Base-by-base conservation (phyloP, 2,888 invertebrate genomes). In the Abrostola tripartita region DNA sequence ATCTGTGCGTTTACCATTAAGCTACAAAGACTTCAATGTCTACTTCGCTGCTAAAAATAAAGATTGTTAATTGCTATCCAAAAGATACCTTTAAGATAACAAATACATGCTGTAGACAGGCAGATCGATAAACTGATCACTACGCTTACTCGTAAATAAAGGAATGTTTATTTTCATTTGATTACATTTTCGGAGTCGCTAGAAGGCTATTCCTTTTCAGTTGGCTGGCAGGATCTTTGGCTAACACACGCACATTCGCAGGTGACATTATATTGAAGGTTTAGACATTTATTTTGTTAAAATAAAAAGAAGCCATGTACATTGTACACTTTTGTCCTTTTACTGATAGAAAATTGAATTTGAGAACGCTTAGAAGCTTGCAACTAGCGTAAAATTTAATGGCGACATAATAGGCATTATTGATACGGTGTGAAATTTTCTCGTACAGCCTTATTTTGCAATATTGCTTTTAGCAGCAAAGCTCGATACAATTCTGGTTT, bases 391-490 rank as follows among this genome's bases (percentile, higher is more conserved):
- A 76, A 54, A 52, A 57, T 42, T 40, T 38, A 51, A 62, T 61
- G 35, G 12, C 37, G 42, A 41, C 42, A 14, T 9, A 47, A 8
- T 41, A 47, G 42, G 56, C 37, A 40, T 54, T 49, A 53, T 57
- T 42, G 11, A 37, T 58, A 7, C 36, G 24, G 61, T 47, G 14
- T 66, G 75, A 52, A 53, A 70, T 75, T 77, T 69, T 50, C 37
- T 38, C 50, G 37, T 47, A 53, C 50, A 14, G 14, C 7, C 8
- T 37, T 40, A 41, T 70, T 72, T 49, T 38, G 44, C 10, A 70
- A 75, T 65, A 49, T 51, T 0, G 53, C 60, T 70, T 61, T 70
- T 60, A 71, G 44, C 14, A 5, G 8, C 36, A 41, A 70, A 61
- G 44, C 54, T 36, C 9, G 6, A 56, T 52, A 51, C 11, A 8